Evolutionary conservation across 2,113 vertebrate genomes (phyloP).

Genomic region (Zapus hudsonius): DNA sequence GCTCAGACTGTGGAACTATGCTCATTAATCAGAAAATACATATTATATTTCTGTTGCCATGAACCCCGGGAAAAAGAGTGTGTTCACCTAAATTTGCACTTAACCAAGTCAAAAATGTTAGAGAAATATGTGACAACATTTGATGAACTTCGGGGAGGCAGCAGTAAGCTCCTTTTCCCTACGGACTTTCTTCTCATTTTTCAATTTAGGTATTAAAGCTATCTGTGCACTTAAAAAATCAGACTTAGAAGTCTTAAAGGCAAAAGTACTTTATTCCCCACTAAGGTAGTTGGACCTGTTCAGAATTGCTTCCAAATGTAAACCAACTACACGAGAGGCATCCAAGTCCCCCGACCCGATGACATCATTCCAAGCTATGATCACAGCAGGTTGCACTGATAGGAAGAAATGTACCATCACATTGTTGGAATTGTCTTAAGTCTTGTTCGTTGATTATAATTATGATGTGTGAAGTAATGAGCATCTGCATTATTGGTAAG

Average conservation of each 20-base stretch:
- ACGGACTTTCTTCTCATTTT: constrained; percentile 80
- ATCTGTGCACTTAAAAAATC: constrained; percentile 80
- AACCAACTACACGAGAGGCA: constrained; percentile 42
- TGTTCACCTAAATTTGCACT: constrained; percentile 82
- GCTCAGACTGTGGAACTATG: not conserved
- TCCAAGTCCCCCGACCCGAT: constrained; percentile 3
- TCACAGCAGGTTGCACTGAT: constrained; percentile 29
- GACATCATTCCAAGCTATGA: constrained; percentile 47
- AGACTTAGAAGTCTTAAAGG: constrained; percentile 77
- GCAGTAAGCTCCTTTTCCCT: constrained; percentile 77
- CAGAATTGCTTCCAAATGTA: constrained; percentile 61
- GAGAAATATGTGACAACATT: constrained; percentile 83
- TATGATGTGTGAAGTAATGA: constrained; percentile 75
- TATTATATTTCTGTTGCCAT: constrained; percentile 69
- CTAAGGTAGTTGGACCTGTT: constrained; percentile 60
- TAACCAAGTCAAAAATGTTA: constrained; percentile 83
- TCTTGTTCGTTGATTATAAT: constrained; percentile 76
- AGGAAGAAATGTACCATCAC: not conserved
- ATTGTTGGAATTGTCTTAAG: constrained; percentile 59
- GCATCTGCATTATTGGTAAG: constrained; percentile 61
- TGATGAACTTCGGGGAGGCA: constrained; percentile 79
- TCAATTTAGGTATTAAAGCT: constrained; percentile 81
- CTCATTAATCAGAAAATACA: constrained; percentile 64
- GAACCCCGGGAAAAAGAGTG: constrained; percentile 75
- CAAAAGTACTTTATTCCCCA: constrained; percentile 56